Conservation (phyloP, 2,888 invertebrate species). For the Scaptomyza flava region DNA sequence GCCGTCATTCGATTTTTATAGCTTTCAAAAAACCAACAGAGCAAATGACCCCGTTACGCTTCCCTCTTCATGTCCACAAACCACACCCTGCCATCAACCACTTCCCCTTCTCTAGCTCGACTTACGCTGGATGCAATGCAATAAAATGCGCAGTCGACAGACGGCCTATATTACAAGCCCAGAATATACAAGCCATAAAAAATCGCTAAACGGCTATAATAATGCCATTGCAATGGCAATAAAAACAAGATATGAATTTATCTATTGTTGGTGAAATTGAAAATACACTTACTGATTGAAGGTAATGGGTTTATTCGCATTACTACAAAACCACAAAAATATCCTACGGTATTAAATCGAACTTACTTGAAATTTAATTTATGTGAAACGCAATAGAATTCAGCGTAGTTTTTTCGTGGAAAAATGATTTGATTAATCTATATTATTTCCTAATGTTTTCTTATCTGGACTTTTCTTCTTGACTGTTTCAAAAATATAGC, state of each 20-base stretch:
- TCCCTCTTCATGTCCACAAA: not conserved
- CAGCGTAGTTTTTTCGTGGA: not conserved
- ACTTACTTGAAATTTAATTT: not conserved
- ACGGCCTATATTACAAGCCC: conserved; percentile 49
- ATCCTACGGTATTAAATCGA: not conserved
- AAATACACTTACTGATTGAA: conserved; percentile 30
- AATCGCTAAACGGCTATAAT: conserved; percentile 79
- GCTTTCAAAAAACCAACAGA: conserved; percentile 71
- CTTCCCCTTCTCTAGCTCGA: not conserved
- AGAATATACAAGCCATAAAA: conserved; percentile 65
- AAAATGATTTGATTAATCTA: not conserved
- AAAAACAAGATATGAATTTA: conserved; percentile 57
- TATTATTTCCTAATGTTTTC: not conserved
- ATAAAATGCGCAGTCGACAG: conserved; percentile 68
- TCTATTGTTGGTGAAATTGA: conserved; percentile 31
- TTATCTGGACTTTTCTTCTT: not conserved
- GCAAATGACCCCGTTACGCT: conserved; percentile 64
- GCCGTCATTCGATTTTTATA: conserved; percentile 76
- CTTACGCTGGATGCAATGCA: conserved; percentile 46
- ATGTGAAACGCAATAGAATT: not conserved
- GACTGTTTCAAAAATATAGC: no score
- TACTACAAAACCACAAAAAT: not conserved
- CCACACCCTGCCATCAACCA: not conserved
- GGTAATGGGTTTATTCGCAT: not conserved
- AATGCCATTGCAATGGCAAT: conserved; percentile 58